A percentile compares a stretch with the other conserved stretches of the same genome.
These are phyloP conservation scores for Eupithecia insigniata DNA, from an alignment of 2,888 invertebrate genomes.

Conservation along the genomic window DNA sequence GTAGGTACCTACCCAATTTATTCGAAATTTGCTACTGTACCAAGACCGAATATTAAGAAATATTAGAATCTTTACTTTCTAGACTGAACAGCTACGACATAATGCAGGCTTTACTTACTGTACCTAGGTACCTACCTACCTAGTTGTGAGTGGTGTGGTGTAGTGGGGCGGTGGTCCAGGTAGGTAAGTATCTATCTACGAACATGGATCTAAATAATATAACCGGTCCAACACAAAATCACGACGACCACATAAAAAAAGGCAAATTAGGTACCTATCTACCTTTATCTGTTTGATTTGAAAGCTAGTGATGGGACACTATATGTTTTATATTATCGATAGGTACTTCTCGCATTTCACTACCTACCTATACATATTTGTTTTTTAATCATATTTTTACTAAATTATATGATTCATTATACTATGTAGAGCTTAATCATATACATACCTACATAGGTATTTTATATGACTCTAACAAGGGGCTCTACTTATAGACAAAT, in stretches of 20 bases:
- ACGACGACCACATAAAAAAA: slow-evolving; percentile 3
- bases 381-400: neutral
- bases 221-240: neutral
- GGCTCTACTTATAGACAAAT: no score
- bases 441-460: no score
- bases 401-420: no score
- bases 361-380: neutral
- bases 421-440: no score
- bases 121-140: no score
- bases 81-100: neutral
- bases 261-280: no score
- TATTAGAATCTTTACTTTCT: neutral
- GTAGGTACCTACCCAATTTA: no score
- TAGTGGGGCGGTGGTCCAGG: no score
- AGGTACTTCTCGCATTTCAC: neutral
- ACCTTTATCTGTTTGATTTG: slow-evolving; percentile 19
- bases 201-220: neutral
- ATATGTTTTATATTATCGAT: neutral
- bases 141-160: no score
- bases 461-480: neutral
- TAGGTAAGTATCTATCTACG: no score
- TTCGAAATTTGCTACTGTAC: no score
- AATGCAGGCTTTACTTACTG: no score
- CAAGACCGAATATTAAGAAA: neutral
- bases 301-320: slow-evolving; percentile 48